Evolutionary conservation across 2,797 vertebrate genomes (phyloP).

Genomic region (Lutjanus campechanus): DNA sequence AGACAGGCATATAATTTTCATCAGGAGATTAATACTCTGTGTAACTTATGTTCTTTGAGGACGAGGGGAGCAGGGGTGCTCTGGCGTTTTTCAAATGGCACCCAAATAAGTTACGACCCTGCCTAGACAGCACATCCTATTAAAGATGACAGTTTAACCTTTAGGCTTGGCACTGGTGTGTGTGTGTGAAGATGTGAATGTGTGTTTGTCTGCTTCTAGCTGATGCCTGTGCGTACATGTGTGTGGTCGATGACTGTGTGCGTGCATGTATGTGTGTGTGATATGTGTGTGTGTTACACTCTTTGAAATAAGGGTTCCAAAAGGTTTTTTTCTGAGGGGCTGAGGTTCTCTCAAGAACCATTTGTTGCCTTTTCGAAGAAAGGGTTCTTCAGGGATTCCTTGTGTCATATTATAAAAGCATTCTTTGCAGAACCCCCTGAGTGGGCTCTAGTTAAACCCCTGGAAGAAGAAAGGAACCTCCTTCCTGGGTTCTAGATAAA

Average conservation of each 20-base stretch:
- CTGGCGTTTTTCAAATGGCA: conserved; percentile 79
- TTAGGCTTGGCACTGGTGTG: conserved; percentile 70
- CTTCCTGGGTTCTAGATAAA: too few species aligned
- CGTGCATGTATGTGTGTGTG: conserved; percentile 2
- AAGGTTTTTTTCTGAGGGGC: too few species aligned
- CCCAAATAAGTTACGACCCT: conserved; percentile 81
- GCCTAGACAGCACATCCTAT: conserved; percentile 79
- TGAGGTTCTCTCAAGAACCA: too few species aligned
- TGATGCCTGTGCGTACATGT: conserved; percentile 31
- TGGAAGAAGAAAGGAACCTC: too few species aligned
- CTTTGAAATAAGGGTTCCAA: too few species aligned
- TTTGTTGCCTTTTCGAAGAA: too few species aligned
- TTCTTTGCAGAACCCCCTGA: too few species aligned
- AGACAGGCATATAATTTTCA: conserved; percentile 80
- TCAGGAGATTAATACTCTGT: conserved; percentile 81
- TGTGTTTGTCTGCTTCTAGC: conserved; percentile 49
- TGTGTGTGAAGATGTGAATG: conserved; percentile 42
- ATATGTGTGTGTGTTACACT: too few species aligned
- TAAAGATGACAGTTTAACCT: conserved; percentile 85
- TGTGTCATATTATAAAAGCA: too few species aligned
- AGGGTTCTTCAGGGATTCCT: too few species aligned
- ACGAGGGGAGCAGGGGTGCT: conserved; percentile 62
- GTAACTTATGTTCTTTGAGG: conserved; percentile 81
- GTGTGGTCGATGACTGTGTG: conserved; percentile 60
- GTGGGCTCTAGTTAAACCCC: too few species aligned